Percentiles rank a stretch among this genome's conserved stretches.
phyloP scores from a whole-genome alignment of 2,888 invertebrate genomes.

The Drosophila meridionalis region DNA sequence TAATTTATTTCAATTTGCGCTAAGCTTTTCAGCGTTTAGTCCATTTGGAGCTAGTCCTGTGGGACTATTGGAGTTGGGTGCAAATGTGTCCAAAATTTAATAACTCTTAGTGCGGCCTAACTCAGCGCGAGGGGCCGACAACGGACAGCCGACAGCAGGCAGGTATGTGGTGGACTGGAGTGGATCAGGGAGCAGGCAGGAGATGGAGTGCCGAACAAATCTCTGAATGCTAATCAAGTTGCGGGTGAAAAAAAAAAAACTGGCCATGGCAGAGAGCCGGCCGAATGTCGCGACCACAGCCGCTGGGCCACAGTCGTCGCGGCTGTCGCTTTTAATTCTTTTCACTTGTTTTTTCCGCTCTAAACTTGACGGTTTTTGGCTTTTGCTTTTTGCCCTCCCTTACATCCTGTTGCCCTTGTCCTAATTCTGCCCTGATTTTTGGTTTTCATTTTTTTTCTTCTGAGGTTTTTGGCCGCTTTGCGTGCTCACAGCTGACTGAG shows the following conservation, averaged over 20 bases:
- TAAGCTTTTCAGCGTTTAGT: slow-evolving; percentile 59
- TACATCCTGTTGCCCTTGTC: background rate
- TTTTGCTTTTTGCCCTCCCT: slow-evolving; percentile 27
- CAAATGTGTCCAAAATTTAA: slow-evolving; percentile 74
- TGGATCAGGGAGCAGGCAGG: background rate
- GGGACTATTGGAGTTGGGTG: slow-evolving; percentile 36
- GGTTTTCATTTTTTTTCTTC: background rate
- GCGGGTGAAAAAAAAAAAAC: slow-evolving; percentile 17
- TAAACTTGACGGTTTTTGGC: slow-evolving; percentile 59
- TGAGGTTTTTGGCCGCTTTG: slow-evolving; percentile 50
- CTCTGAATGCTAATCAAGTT: slow-evolving; percentile 79
- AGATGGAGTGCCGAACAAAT: slow-evolving; percentile 45
- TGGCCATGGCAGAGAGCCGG: slow-evolving; percentile 23
- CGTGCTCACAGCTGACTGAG: background rate
- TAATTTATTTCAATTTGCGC: slow-evolving; percentile 67
- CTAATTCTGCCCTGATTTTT: slow-evolving; percentile 61
- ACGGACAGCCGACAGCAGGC: slow-evolving; percentile 1
- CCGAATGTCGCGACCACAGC: slow-evolving; percentile 69
- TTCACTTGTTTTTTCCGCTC: slow-evolving; percentile 48
- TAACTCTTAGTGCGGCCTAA: slow-evolving; percentile 61
- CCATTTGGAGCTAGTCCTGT: slow-evolving; percentile 35
- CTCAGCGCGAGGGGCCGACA: slow-evolving; percentile 13
- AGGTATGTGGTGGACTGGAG: background rate
- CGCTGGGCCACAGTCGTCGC: slow-evolving; percentile 73
- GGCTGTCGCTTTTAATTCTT: slow-evolving; percentile 76